Conservation (phyloP, 2,797 vertebrate species). For the Alfaro cultratus region DNA sequence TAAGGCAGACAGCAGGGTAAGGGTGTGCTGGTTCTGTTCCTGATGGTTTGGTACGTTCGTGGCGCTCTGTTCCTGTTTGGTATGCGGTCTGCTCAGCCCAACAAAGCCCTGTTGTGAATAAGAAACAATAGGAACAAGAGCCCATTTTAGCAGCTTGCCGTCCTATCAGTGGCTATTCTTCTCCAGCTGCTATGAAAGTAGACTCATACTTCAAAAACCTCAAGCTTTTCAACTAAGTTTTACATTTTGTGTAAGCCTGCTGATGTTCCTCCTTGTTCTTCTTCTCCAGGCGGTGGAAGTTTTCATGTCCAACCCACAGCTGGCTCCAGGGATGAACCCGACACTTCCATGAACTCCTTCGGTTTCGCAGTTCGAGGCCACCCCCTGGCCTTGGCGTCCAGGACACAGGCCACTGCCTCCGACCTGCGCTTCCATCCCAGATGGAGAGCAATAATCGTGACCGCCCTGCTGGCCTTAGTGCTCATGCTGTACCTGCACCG, state of each 20-base stretch:
- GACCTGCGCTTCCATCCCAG: constrained; percentile 91
- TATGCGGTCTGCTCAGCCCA: constrained; percentile 30
- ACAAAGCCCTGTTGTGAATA: constrained; percentile 54
- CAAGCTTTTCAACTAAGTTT: background rate
- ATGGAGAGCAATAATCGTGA: constrained; percentile 88
- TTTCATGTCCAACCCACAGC: constrained; percentile 70
- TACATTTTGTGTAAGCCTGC: background rate
- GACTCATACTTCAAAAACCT: background rate
- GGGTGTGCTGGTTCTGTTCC: background rate
- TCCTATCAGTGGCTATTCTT: constrained; percentile 28
- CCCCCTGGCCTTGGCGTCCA: constrained; percentile 86
- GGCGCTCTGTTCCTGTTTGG: constrained; percentile 29
- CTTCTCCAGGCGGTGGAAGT: constrained; percentile 47
- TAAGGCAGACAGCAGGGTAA: no score
- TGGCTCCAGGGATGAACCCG: constrained; percentile 39
- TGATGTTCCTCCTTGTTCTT: constrained; percentile 27
- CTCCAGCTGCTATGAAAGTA: constrained; percentile 2
- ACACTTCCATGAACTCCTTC: constrained; percentile 76
- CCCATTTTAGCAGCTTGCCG: constrained; percentile 14
- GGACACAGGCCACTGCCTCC: constrained; percentile 79
- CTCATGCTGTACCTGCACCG: constrained; percentile 86
- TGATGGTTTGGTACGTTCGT: background rate
- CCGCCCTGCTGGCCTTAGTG: constrained; percentile 73
- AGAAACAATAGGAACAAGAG: constrained; percentile 56
- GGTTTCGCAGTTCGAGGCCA: constrained; percentile 84